Base-by-base conservation (phyloP, 1,140 invertebrate genomes). In the Ceratosolen fusciceps region DNA sequence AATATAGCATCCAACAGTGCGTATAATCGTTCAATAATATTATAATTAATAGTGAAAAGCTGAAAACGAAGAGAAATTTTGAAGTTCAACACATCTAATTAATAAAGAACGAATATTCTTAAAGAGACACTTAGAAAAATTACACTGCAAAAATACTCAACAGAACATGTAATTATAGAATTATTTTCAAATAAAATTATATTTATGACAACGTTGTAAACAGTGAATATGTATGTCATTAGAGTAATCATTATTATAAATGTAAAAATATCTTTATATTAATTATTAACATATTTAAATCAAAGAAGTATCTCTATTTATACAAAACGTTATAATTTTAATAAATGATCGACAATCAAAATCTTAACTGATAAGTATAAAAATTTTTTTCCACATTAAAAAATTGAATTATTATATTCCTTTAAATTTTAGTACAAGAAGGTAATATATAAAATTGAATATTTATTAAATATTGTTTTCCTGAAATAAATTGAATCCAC, bases 151-250 rank as follows among this genome's bases (percentile, higher is more conserved):
- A 78, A n/a, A 19, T 78, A 54, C 70, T 60, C 43, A 58, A 24
- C n/a, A 26, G 47, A 37, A 58, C 26, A 10, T 74, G 62, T 80
- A 80, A 74, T 60, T 74, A 70, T 74, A 80, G 72, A 79, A 58
- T 74, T 80, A 74, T 80, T 80, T 74, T 80, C 62, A 74, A 58
- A 62, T 70, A 49, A 74, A 74, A 80, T 74, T 79, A 79, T 79
- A 79, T 74, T 79, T 79, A 74, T 79, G 60, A 79, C n/a, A 14
- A 65, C 47, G 74, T 37, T 52, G 37, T 24, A 24, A 24, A 7
- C 8, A 43, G 39, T 39, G 2, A 47, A 16, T n/a, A 39, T 29
- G 37, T 2, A 54, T 56, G 62, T 77, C 49, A 70, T 29, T 37
- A 52, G 43, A 8, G 0, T n/a, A 12, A 70, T 71, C 14, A 52